These are phyloP conservation scores for Pachymerium ferrugineum DNA, from an alignment of 2,888 invertebrate genomes.

Conservation along the genomic window DNA sequence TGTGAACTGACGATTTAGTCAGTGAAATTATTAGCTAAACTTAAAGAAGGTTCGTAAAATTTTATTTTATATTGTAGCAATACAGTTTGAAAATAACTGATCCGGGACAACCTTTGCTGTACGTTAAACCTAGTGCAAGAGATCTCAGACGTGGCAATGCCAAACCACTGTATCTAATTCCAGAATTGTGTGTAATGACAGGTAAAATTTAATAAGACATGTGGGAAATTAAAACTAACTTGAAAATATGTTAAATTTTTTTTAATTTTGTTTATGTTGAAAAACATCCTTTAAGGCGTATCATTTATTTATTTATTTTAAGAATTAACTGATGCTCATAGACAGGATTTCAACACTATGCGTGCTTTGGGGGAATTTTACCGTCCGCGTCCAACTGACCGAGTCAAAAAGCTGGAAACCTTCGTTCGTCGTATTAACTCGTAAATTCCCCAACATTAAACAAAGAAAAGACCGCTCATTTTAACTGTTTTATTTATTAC, in stretches of 20 bases:
- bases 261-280: no score
- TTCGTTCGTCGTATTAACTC: conserved; percentile 55
- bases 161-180: conserved; percentile 67
- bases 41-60: no score
- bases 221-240: no score
- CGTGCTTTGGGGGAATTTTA: conserved; percentile 66
- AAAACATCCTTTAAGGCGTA: no score
- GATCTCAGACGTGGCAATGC: conserved; percentile 66
- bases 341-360: conserved; percentile 64
- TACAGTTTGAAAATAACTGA: conserved; percentile 63
- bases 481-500: neutral
- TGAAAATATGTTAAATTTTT: no score
- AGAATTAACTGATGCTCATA: no score
- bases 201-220: no score
- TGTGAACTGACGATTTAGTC: no score
- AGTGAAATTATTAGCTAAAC: no score
- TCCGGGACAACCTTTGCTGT: conserved; percentile 67
- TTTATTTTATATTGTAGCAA: no score
- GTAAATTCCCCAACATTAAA: conserved; percentile 18
- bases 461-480: neutral
- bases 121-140: conserved; percentile 58
- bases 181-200: conserved; percentile 78
- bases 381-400: conserved; percentile 61
- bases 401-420: conserved; percentile 60
- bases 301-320: no score